These are phyloP conservation scores for Uromys caudimaculatus DNA, from an alignment of 2,797 vertebrate genomes.

Conservation along the genomic window DNA sequence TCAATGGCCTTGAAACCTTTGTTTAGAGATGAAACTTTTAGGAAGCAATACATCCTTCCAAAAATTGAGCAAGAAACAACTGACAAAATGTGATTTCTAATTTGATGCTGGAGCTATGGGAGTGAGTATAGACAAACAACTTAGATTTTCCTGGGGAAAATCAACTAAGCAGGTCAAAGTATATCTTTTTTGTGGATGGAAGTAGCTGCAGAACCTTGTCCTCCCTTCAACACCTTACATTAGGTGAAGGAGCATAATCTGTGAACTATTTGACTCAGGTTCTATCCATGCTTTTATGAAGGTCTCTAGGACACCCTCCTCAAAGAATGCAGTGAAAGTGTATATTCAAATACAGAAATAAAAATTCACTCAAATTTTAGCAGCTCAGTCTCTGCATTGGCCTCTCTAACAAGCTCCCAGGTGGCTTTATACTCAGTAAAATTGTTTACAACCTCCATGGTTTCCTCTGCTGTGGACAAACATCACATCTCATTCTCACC, in stretches of 20 bases:
- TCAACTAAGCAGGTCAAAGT: background rate
- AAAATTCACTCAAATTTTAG: background rate
- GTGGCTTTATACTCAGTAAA: background rate
- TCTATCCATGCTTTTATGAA: background rate
- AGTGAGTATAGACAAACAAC: background rate
- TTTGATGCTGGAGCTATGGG: background rate
- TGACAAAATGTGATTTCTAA: background rate
- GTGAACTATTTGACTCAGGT: background rate
- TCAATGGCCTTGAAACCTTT: background rate
- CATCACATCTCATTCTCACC: background rate
- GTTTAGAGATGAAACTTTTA: background rate
- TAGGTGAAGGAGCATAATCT: background rate
- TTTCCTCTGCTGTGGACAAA: background rate
- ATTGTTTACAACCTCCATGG: background rate
- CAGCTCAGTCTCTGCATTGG: background rate
- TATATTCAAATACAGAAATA: background rate
- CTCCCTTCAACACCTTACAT: background rate
- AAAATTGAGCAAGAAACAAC: background rate
- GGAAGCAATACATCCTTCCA: background rate
- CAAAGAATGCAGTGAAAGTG: background rate
- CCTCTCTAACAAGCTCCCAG: background rate
- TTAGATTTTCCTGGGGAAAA: slow-evolving; percentile 12
- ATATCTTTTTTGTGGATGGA: background rate
- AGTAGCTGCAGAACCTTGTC: rapidly evolving
- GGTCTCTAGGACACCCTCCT: too few relatives aligned